These are phyloP conservation scores for Calephelis nemesis DNA, from an alignment of 1,140 invertebrate genomes.

Conservation along the genomic window DNA sequence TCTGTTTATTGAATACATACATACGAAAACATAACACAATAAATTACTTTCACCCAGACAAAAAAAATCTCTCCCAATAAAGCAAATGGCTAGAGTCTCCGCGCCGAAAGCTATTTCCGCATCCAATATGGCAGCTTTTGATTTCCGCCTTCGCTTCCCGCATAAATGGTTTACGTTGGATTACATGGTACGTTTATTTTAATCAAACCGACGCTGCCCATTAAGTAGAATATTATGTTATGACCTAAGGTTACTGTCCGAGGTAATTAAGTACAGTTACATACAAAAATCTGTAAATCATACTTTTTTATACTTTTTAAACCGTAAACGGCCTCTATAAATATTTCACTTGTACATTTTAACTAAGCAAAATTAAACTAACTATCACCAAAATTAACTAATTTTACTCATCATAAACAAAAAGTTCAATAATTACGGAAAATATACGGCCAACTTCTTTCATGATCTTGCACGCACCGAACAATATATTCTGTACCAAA, in stretches of 20 bases:
- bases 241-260: background rate
- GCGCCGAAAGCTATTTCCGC: conserved; percentile 59
- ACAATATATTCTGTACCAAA: too few species aligned
- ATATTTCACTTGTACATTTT: too few species aligned
- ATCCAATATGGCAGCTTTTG: conserved; percentile 70
- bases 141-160: conserved; percentile 64
- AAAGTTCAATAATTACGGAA: too few species aligned
- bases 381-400: too few species aligned
- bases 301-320: too few species aligned
- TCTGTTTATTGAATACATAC: too few species aligned
- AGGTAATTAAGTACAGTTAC: conserved; percentile 3
- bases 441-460: too few species aligned
- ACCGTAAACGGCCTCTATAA: too few species aligned
- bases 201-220: conserved; percentile 27
- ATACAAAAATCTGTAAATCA: too few species aligned
- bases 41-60: conserved; percentile 8
- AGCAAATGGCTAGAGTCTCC: conserved; percentile 37
- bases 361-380: too few species aligned
- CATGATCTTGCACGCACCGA: too few species aligned
- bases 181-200: conserved; percentile 68
- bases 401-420: too few species aligned
- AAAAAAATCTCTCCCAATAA: conserved; percentile 10
- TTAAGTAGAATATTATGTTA: background rate
- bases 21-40: background rate
- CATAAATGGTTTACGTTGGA: conserved; percentile 65